Base-by-base conservation (phyloP, 64 coral and sea anemone genomes). In the Stylophora pistillata region DNA sequence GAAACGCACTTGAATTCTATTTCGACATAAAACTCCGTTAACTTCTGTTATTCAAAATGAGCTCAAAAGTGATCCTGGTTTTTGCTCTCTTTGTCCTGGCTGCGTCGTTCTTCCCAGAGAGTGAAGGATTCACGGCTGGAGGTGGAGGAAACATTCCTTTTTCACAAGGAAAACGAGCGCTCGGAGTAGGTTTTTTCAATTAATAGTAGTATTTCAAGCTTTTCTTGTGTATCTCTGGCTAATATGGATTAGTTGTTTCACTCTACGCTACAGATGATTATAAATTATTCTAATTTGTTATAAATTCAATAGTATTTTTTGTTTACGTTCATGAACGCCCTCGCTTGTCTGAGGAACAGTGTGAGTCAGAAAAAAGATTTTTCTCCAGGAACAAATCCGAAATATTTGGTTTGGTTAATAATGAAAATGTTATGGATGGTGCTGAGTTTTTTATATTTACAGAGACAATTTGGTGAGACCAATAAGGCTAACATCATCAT, bases 111-210 rank as follows among this genome's bases (percentile, higher is more conserved):
- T 56, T 97, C 14, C 95, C 86, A 33, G 82, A 97, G n/a, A 81
- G 86, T 20, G 86, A 90, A 59, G 87, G 91, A 26, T 97, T 97
- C 75, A 97, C 95, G 9, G 95, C 95, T 1, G 95, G 95, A 28
- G 95, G 95, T 6, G 95, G 95, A 13, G 95, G 95, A 23, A 97
- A 93, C 63, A 91, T 97, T 64, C 94, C 94, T 47, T 7, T 4
- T 47, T 4, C 37, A 47, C 37, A 47, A 18, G 31, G 89, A 71
- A 93, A 88, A 68, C 87, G 91, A 54, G 91, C 76, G 15, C 32
- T 58, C 13, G 23, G 65, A 77, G 91, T 93, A 69, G 58, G 68
- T 74, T 33, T 25, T 68, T 68, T 68, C 5, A 69, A 15, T 68
- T 25, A 28, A 15, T 16, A 20, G 7, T 69, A 10, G 21, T 83